Evolutionary conservation across 92 coral and sea anemone genomes (phyloP), one percentile per base, ranked within the genome.

Genomic region (Palythoa caribaeorum): DNA sequence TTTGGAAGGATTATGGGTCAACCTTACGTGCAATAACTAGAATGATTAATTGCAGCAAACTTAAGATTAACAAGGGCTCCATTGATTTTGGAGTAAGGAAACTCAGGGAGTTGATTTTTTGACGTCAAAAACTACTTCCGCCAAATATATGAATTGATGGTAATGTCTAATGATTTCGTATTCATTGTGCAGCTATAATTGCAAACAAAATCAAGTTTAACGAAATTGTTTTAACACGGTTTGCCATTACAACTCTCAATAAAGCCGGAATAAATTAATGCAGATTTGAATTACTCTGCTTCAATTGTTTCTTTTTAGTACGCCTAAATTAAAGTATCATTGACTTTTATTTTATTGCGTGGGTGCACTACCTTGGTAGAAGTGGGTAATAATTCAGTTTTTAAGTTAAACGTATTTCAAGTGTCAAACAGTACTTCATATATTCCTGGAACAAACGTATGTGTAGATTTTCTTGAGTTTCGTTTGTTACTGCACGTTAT

Each of bases 391-490:
- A 60, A 60, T 15, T 60, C n/a, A 17, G 20, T 19, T 14, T 60
- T 3, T 14, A 10, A 17, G 15, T 7, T 3, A 57, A 10, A 6
- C 35, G 15, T n/a, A 73, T 40, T 39, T 73, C 17, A 13, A 5
- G 68, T 69, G 83, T 78, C 83, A 78, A 35, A 78, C 38, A 12
- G 83, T 55, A 53, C 83, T 78, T 78, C 35, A 39, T 7, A 17
- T 73, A 50, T 73, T 17, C 54, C 44, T 39, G 77, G 16, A 14
- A 39, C 51, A 72, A 73, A 17, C 50, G 20, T 73, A 19, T 40
- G 12, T 38, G 53, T 73, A n/a, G 28, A 28, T 44, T 44, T 44
- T 44, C 50, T 8, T 44, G 50, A 5, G 50, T 44, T 44, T 44
- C 50, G 7, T 44, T 44, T 44, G 50, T 3, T 44, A 44, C 50